Base-by-base conservation (phyloP, 2,888 invertebrate species). In the Amphipoea lucens region DNA sequence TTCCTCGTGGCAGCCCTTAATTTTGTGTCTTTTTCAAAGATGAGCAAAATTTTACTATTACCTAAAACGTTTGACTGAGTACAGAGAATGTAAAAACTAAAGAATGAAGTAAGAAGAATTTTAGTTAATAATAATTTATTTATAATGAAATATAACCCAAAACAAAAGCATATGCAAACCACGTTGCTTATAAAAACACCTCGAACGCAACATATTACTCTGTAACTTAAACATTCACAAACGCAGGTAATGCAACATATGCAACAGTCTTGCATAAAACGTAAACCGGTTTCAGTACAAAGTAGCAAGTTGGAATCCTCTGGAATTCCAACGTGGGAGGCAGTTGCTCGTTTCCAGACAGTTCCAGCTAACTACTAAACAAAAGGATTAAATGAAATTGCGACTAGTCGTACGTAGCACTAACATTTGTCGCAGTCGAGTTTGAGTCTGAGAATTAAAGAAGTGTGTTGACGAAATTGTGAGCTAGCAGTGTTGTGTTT, bases 361-460 rank as follows among this genome's bases (percentile, higher is more conserved):
- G 70, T 67, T 77, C 75, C 73, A 75, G 65, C 84, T 88, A 89
- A 91, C 87, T 89, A 87, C 82, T 82, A 85, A 87, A 91, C 90
- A 89, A 91, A 88, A 87, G 83, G 84, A 90, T 89, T 90, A 86
- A 87, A 87, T 88, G 73, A 82, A 83, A 84, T 81, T 84, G 82
- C 81, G 40, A 78, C 76, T 78, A 40, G 67, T 77, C 45, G 51
- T 78, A 76, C 72, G 70, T 63, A 71, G 78, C 60, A 51, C 66
- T 79, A 82, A 78, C 77, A 80, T 83, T 77, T 83, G 84, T 84
- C 73, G 66, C 62, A 72, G 71, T 85, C 51, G 7, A 73, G 62
- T 73, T 70, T 48, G 29, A 74, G 57, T 75, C 42, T 74, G 68
- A 68, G 60, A 76, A 54, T 82, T 69, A 72, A 66, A 63, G 63